phyloP scores from a whole-genome alignment of 2,888 invertebrate species.

The Gastracanthus pulcherrimus region DNA sequence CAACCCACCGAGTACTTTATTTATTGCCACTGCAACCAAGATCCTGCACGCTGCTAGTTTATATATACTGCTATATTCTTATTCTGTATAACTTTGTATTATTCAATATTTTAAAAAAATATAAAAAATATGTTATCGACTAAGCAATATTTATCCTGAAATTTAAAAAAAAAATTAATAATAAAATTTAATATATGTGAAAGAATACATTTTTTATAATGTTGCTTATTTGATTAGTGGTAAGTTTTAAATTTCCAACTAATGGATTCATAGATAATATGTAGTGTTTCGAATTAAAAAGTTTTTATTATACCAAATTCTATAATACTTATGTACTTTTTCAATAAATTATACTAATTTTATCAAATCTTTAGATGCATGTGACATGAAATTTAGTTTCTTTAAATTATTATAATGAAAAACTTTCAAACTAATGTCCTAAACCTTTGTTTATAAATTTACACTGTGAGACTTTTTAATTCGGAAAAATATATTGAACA shows the following conservation, averaged over 20 bases:
- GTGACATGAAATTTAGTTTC: too few relatives aligned
- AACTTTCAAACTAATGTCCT: background rate
- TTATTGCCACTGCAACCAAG: constrained; percentile 44
- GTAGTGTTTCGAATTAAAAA: background rate
- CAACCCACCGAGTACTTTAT: constrained; percentile 53
- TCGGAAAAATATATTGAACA: background rate
- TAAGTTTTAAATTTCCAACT: background rate
- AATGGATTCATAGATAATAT: background rate
- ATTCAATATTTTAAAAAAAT: background rate
- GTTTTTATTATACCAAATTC: background rate
- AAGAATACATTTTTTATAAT: background rate
- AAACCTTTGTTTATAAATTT: background rate
- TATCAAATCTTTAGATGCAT: background rate
- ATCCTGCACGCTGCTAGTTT: constrained; percentile 51
- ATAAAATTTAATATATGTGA: too few relatives aligned
- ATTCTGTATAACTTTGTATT: background rate
- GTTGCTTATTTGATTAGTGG: background rate
- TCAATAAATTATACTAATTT: background rate
- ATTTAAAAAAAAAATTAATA: too few relatives aligned
- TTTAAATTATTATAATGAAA: too few relatives aligned
- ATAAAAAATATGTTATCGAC: background rate
- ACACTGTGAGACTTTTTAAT: constrained; percentile 11
- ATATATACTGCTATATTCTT: constrained; percentile 19
- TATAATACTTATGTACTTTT: background rate
- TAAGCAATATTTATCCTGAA: background rate